phyloP scores from a whole-genome alignment of 2,113 vertebrate species.

The Smithornis capensis region DNA sequence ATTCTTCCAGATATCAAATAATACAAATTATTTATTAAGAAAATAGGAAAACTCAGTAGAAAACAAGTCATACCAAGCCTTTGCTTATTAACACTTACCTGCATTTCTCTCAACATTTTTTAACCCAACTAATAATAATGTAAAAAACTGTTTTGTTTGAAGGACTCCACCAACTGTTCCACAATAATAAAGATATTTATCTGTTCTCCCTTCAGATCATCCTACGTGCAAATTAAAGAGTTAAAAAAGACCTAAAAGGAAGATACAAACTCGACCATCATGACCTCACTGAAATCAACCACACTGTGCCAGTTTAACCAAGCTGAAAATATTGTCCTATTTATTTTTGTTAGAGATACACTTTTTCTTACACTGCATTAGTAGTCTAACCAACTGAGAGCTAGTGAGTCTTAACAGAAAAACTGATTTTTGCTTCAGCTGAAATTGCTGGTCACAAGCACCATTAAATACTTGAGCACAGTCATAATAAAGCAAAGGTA shows the following conservation, averaged over 20 bases:
- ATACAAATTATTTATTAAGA: background rate
- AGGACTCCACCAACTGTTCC: background rate
- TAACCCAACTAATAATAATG: background rate
- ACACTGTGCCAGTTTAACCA: background rate
- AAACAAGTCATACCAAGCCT: background rate
- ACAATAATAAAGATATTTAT: background rate
- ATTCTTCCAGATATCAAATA: background rate
- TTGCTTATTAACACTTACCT: background rate
- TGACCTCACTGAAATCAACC: background rate
- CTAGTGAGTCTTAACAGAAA: background rate
- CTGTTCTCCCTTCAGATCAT: background rate
- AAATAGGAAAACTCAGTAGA: background rate
- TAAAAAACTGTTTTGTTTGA: background rate
- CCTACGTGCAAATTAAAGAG: background rate
- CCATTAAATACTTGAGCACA: background rate
- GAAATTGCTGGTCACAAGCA: background rate
- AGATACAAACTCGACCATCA: background rate
- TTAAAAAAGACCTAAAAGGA: background rate
- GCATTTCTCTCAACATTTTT: background rate
- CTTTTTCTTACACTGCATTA: background rate
- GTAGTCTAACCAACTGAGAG: background rate
- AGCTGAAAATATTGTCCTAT: background rate
- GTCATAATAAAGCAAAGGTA: background rate
- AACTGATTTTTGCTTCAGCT: background rate
- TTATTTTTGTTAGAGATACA: background rate